phyloP scores from a whole-genome alignment of 2,888 invertebrate species.

The Ypsolopha scabrella region DNA sequence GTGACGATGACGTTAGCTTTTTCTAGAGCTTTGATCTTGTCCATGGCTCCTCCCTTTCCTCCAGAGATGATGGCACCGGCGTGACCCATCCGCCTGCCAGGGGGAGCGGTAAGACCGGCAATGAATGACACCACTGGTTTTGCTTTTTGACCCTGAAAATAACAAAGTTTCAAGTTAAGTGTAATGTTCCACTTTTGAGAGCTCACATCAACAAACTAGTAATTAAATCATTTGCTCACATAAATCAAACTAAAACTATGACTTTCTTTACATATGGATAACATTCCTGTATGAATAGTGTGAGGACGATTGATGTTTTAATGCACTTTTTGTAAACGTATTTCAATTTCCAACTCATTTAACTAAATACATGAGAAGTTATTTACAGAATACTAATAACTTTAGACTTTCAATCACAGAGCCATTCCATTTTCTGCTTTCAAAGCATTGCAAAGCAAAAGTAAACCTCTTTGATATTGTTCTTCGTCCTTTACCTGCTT shows the following conservation, averaged over 20 bases:
- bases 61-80: slow-evolving; percentile 99
- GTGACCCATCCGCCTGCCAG: slow-evolving; percentile 98
- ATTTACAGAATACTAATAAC: no score
- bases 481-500: slow-evolving; percentile 21
- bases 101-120: slow-evolving; percentile 98
- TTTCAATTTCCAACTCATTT: no score
- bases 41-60: slow-evolving; percentile 97
- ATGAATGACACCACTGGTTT: slow-evolving; percentile 99
- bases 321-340: no score
- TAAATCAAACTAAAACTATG: no score
- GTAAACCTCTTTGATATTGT: slow-evolving; percentile 12
- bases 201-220: no score
- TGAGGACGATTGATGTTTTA: no score
- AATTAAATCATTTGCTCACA: no score
- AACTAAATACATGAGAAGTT: no score
- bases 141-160: slow-evolving; percentile 81
- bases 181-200: not conserved
- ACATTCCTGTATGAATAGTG: no score
- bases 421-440: no score
- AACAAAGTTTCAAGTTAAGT: not conserved
- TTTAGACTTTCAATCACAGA: no score
- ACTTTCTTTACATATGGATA: no score
- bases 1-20: slow-evolving; percentile 95
- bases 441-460: slow-evolving; percentile 4
- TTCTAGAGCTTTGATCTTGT: slow-evolving; percentile 96